Evolutionary conservation across 2,888 invertebrate species (phyloP).

Genomic region (Dorcus hopei): DNA sequence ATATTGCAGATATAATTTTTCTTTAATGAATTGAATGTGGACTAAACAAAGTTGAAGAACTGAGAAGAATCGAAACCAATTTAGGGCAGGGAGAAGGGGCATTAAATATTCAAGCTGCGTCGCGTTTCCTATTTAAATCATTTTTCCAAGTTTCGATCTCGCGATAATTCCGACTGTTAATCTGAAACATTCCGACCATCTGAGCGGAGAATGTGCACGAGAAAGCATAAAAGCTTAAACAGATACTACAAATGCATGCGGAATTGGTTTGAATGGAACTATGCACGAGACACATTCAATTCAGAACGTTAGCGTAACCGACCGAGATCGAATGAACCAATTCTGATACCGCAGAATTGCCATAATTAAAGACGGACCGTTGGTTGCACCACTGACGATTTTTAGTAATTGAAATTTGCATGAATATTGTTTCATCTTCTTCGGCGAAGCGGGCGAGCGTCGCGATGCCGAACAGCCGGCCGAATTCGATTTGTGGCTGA

Average conservation of each 20-base stretch:
- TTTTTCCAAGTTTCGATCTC: too few species aligned
- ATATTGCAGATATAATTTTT: too few species aligned
- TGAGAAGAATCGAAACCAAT: too few species aligned
- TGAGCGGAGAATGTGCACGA: too few species aligned
- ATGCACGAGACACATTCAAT: too few species aligned
- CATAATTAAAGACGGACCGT: neutral
- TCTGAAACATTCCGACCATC: too few species aligned
- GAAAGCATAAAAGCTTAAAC: neutral
- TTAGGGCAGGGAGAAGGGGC: too few species aligned
- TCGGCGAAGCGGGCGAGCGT: neutral
- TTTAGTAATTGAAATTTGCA: neutral
- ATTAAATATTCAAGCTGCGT: too few species aligned
- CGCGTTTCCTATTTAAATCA: too few species aligned
- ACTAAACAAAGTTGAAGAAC: too few species aligned
- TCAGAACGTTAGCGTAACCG: neutral
- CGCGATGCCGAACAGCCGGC: neutral
- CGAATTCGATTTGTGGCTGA: neutral
- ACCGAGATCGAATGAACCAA: neutral
- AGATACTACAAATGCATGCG: neutral
- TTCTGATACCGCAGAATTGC: neutral
- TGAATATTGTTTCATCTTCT: neutral
- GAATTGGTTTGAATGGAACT: neutral
- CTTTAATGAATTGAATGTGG: too few species aligned
- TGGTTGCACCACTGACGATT: neutral
- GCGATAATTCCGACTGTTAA: too few species aligned